Conservation (phyloP, 2,888 invertebrate species). For the Endomychus coccineus region DNA sequence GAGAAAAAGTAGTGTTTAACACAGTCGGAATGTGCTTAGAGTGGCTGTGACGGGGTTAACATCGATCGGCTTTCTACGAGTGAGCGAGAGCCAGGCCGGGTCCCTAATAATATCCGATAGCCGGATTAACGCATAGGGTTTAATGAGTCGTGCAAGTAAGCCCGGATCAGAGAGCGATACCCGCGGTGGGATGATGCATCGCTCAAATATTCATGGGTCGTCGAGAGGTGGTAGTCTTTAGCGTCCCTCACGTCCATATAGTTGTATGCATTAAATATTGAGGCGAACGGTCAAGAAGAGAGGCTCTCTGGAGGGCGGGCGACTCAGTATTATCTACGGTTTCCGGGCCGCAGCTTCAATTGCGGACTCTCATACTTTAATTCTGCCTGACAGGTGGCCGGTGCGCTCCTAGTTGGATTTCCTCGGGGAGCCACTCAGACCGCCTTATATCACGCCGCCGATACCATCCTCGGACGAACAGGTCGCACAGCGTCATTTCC, state of each 20-base stretch:
- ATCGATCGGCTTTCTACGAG: too few species aligned
- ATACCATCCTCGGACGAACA: slow-evolving; percentile 12
- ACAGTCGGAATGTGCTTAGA: too few species aligned
- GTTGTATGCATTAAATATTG: slow-evolving; percentile 40
- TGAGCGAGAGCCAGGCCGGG: slow-evolving; percentile 22
- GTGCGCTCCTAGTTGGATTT: slow-evolving; percentile 37
- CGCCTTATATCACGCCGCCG: slow-evolving; percentile 36
- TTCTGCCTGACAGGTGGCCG: slow-evolving; percentile 51
- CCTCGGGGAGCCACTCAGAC: slow-evolving; percentile 39
- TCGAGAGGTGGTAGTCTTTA: slow-evolving; percentile 27
- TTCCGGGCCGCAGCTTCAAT: slow-evolving; percentile 36
- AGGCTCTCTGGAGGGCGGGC: slow-evolving; percentile 27
- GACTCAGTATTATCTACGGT: slow-evolving; percentile 41
- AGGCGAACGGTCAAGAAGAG: slow-evolving; percentile 23
- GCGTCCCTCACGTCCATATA: slow-evolving; percentile 28
- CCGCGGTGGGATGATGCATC: slow-evolving; percentile 37
- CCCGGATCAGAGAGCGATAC: slow-evolving; percentile 45
- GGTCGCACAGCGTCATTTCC: slow-evolving; percentile 13
- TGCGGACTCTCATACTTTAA: slow-evolving; percentile 49
- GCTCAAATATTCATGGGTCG: slow-evolving; percentile 43
- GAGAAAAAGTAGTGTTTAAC: too few species aligned
- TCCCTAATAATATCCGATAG: slow-evolving; percentile 42
- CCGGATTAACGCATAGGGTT: slow-evolving; percentile 45
- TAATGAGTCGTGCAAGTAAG: slow-evolving; percentile 49
- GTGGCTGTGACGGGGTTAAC: too few species aligned